These are phyloP conservation scores for Pseudochirops corinnae DNA, from an alignment of 2,797 vertebrate species.

Conservation along the genomic window DNA sequence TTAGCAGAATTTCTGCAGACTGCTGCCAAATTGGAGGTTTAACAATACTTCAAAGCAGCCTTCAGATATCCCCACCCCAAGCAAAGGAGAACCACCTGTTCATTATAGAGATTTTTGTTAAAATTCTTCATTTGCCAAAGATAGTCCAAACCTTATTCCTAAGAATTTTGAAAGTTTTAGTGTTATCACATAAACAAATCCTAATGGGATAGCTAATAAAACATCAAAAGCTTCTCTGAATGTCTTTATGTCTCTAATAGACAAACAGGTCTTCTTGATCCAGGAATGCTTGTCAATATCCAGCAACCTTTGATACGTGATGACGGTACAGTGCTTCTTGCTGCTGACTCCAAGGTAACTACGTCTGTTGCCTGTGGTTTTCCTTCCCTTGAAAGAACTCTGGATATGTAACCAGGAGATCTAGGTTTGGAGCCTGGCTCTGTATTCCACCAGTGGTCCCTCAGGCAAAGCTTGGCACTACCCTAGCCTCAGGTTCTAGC, in stretches of 20 bases:
- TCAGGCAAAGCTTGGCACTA: not conserved
- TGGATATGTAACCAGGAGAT: not conserved
- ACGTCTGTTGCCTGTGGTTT: not conserved
- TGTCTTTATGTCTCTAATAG: slow-evolving; percentile 82
- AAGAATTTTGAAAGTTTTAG: not conserved
- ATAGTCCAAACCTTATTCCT: not conserved
- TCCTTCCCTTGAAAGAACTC: slow-evolving; percentile 33
- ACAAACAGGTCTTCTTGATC: slow-evolving; percentile 92
- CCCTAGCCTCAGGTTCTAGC: not conserved
- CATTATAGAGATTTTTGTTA: not conserved
- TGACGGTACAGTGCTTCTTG: slow-evolving; percentile 94
- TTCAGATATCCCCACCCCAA: not conserved
- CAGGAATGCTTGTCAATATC: slow-evolving; percentile 98
- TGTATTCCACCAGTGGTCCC: not conserved
- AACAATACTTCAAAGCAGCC: not conserved
- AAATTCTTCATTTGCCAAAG: not conserved
- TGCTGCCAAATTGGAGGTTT: not conserved
- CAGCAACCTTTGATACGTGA: slow-evolving; percentile 97
- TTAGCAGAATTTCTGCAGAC: not conserved
- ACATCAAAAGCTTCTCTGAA: slow-evolving; percentile 69
- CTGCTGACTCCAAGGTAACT: slow-evolving; percentile 93
- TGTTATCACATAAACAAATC: not conserved
- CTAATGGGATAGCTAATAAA: slow-evolving; percentile 5
- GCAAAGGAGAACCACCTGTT: not conserved
- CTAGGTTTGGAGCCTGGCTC: not conserved